Evolutionary conservation across 2,797 vertebrate species (phyloP).

Genomic region (Alosa sapidissima): DNA sequence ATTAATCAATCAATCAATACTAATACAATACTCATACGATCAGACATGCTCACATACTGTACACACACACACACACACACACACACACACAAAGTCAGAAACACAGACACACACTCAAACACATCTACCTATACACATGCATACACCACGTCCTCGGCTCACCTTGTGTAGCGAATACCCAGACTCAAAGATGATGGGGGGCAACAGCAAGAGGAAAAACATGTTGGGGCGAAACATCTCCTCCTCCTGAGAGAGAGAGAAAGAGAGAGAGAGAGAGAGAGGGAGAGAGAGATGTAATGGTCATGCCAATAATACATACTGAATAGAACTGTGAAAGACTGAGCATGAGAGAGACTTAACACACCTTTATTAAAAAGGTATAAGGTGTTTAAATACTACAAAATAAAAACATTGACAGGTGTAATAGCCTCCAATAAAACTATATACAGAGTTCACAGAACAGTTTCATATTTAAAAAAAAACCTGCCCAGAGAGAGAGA

Average conservation of each 20-base stretch:
- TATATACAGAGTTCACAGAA: no score
- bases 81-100: not conserved
- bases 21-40: not conserved
- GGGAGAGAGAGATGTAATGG: not conserved
- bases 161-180: constrained; percentile 99
- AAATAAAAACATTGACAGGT: no score
- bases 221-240: constrained; percentile 99
- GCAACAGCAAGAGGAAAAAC: constrained; percentile 97
- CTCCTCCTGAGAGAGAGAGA: constrained; percentile 82
- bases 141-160: constrained; percentile 34
- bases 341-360: no score
- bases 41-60: not conserved
- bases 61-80: constrained; percentile 4
- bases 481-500: not conserved
- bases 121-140: not conserved
- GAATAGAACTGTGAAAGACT: not conserved
- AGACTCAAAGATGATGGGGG: constrained; percentile 98
- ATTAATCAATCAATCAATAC: not conserved
- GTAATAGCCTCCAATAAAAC: no score
- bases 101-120: not conserved
- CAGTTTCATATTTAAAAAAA: no score
- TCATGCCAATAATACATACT: no score
- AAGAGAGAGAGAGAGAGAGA: not conserved
- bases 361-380: no score
- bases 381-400: no score